Evolutionary conservation across 2,113 vertebrate genomes (phyloP).

Genomic region (Orientallactaga bullata): DNA sequence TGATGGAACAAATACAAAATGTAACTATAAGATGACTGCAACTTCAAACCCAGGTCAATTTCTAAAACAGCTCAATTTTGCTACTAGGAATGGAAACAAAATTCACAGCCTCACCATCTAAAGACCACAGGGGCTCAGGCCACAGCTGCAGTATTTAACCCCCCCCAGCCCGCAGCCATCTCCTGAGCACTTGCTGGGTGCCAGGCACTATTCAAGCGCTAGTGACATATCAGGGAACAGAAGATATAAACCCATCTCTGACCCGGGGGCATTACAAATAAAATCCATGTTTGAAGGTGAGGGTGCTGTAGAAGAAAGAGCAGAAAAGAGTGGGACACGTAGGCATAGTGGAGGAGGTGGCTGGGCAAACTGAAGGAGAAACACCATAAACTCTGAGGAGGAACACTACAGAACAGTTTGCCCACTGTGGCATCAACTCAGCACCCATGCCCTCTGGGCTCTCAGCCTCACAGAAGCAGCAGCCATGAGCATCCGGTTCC

Average conservation of each 20-base stretch:
- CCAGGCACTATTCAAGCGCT: neutral
- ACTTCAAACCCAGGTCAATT: too few species aligned
- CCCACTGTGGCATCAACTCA: fast-evolving
- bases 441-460: fast-evolving
- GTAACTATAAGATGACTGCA: neutral
- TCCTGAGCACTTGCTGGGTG: neutral
- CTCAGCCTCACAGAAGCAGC: neutral
- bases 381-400: neutral
- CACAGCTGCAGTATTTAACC: neutral
- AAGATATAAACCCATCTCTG: neutral
- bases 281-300: neutral
- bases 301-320: neutral
- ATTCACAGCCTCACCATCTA: neutral
- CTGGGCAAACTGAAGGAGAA: neutral
- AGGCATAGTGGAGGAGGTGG: neutral
- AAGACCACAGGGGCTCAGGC: neutral
- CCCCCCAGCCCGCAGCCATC: neutral
- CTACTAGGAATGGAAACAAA: neutral
- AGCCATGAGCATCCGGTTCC: neutral
- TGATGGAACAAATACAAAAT: neutral
- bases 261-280: neutral
- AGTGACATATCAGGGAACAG: fast-evolving
- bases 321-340: neutral
- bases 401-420: fast-evolving
- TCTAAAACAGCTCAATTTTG: neutral